Evolutionary conservation across 2,888 invertebrate genomes (phyloP).

Genomic region (Noctua janthina): DNA sequence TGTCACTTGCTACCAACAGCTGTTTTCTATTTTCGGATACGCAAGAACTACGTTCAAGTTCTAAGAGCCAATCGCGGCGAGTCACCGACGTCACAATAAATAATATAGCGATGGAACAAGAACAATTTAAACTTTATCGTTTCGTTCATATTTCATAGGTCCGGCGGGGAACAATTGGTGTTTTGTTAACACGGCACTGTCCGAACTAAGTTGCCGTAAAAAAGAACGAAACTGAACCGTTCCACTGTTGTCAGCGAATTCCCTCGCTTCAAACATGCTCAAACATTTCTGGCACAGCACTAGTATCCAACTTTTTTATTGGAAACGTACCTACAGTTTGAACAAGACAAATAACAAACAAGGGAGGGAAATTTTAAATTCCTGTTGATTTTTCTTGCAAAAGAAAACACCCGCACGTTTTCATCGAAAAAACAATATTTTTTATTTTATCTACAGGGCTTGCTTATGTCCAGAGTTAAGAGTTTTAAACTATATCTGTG

Average conservation of each 20-base stretch:
- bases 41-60: conserved; percentile 7
- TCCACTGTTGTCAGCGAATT: conserved; percentile 31
- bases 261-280: conserved; percentile 31
- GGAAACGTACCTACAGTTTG: conserved; percentile 49
- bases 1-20: background rate
- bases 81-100: conserved; percentile 32
- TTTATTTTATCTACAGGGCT: background rate
- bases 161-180: conserved; percentile 51
- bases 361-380: conserved; percentile 40
- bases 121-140: conserved; percentile 73
- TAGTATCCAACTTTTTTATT: conserved; percentile 33
- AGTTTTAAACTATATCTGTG: background rate
- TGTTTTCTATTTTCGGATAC: conserved; percentile 17
- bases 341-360: conserved; percentile 58
- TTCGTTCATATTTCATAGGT: conserved; percentile 62
- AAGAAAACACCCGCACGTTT: conserved; percentile 31
- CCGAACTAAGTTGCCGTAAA: conserved; percentile 43
- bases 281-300: conserved; percentile 30
- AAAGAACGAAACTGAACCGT: conserved; percentile 33
- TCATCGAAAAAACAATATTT: conserved; percentile 25
- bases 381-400: conserved; percentile 41
- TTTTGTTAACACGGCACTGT: conserved; percentile 57
- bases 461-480: background rate
- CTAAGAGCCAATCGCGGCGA: conserved; percentile 44
- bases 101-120: conserved; percentile 66